Percentiles rank a stretch among this genome's conserved stretches.
phyloP scores from a whole-genome alignment of 2,797 vertebrate species.

The Coregonus sp. region DNA sequence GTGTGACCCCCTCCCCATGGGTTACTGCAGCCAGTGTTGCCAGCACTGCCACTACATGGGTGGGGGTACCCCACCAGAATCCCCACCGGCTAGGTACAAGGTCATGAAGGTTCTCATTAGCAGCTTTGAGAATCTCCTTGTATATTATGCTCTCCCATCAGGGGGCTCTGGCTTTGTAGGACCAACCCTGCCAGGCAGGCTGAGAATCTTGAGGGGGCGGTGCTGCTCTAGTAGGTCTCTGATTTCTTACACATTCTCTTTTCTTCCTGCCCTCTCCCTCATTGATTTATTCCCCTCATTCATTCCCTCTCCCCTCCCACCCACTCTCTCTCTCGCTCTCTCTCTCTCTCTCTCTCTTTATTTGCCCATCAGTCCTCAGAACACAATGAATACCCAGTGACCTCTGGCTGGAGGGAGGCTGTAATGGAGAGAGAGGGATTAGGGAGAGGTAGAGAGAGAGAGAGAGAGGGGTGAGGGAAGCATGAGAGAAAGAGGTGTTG shows the following conservation, averaged over 20 bases:
- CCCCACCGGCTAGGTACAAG: too few relatives aligned
- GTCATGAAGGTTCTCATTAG: too few relatives aligned
- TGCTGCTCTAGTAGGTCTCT: too few relatives aligned
- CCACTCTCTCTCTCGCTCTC: not conserved
- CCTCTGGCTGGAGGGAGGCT: slow-evolving; percentile 40
- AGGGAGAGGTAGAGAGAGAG: slow-evolving; percentile 35
- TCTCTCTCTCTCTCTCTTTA: slow-evolving; percentile 25
- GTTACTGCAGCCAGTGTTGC: too few relatives aligned
- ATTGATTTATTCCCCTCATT: not conserved
- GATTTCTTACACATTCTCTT: not conserved
- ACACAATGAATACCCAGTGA: slow-evolving; percentile 54
- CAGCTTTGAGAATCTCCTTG: too few relatives aligned
- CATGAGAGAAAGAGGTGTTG: slow-evolving; percentile 14
- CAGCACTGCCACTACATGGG: too few relatives aligned
- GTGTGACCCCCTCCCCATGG: too few relatives aligned
- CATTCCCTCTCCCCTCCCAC: not conserved
- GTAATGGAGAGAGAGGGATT: slow-evolving; percentile 50
- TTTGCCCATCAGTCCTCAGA: slow-evolving; percentile 57
- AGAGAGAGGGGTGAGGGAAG: slow-evolving; percentile 11
- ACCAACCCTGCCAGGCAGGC: too few relatives aligned
- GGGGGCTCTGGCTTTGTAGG: too few relatives aligned
- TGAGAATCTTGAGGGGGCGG: too few relatives aligned
- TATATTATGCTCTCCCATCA: too few relatives aligned
- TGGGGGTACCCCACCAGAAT: too few relatives aligned
- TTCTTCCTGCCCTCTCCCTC: slow-evolving; percentile 6